Evolutionary conservation across 2,888 invertebrate species (phyloP), one percentile per base, ranked within the genome.

Genomic region (Rotaria sp.): DNA sequence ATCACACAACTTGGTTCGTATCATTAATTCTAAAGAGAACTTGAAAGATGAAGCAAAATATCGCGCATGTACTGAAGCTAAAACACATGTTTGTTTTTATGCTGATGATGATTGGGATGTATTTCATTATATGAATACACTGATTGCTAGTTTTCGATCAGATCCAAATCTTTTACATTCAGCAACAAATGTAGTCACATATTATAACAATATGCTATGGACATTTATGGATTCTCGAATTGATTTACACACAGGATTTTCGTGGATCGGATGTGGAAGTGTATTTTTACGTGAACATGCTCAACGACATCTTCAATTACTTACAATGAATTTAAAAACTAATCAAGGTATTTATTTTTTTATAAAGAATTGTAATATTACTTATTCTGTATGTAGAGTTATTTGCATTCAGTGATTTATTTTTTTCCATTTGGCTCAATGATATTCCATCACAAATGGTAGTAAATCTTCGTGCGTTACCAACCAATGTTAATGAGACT

Each of bases 111-210:
- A 75, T 10, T 75, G 41, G 21, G 11, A 75, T 41, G 8, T 24
- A 10, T 24, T 21, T 8, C 0, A 1, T 10, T 75, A 75, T 75
- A 38, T 75, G 1, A 38, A 38, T 11, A 75, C 38, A 38, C 75
- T 75, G 0, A 41, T 75, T 21, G 24, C 75, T 21, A 75, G 75
- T 75, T 75, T 75, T 75, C 41, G 7, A 7, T 41, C 38, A 21
- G 75, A 75, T 41, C 75, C 75, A 24, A 75, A 75, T 75, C 26
- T 75, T 75, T 41, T 75, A 41, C 75, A 75, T 41, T 38, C 75
- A 21, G 26, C 13, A 8, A 75, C 38, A 5, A 26, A 41, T 75
- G 21, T 41, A 13, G 18, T 5, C 1, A 75, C 11, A 2, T 75
- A 41, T 11, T 75, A 75, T 41, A 41, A 21, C 2, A 75, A 75